Evolutionary conservation across 2,888 invertebrate species (phyloP).

Genomic region (Nemotelus pantherinus): DNA sequence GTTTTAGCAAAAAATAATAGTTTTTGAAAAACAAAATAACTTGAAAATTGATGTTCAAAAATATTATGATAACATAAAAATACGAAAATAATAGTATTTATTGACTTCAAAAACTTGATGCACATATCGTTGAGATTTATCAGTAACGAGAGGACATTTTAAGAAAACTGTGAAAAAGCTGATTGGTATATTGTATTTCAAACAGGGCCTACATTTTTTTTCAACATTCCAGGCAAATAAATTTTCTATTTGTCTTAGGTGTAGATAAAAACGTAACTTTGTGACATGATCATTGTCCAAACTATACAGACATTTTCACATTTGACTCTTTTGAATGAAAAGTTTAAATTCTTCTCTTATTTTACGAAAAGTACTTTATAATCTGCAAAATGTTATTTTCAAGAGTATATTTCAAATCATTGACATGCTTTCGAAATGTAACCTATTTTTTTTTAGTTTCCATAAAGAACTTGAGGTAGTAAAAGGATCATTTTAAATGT

Average conservation of each 20-base stretch:
- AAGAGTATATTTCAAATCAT: too few relatives aligned
- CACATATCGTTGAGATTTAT: too few relatives aligned
- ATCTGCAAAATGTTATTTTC: too few relatives aligned
- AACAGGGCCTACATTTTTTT: neutral
- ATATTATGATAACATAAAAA: neutral
- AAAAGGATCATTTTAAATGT: too few relatives aligned
- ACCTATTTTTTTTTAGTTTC: neutral
- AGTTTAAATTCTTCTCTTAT: slow-evolving; percentile 2
- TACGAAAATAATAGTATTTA: neutral
- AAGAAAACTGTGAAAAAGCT: too few relatives aligned
- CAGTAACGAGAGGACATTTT: too few relatives aligned
- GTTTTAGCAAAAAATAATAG: neutral
- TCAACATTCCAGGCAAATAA: too few relatives aligned
- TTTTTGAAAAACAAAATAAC: neutral
- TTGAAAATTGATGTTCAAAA: neutral
- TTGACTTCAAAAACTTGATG: neutral
- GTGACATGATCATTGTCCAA: too few relatives aligned
- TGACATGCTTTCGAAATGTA: neutral
- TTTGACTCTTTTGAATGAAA: neutral
- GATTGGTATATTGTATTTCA: neutral
- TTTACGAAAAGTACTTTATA: neutral
- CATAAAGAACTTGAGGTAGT: too few relatives aligned
- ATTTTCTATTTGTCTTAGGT: too few relatives aligned
- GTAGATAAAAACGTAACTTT: too few relatives aligned
- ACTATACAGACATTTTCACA: too few relatives aligned